phyloP scores from a whole-genome alignment of 2,113 vertebrate species.

The Vombatus ursinus region DNA sequence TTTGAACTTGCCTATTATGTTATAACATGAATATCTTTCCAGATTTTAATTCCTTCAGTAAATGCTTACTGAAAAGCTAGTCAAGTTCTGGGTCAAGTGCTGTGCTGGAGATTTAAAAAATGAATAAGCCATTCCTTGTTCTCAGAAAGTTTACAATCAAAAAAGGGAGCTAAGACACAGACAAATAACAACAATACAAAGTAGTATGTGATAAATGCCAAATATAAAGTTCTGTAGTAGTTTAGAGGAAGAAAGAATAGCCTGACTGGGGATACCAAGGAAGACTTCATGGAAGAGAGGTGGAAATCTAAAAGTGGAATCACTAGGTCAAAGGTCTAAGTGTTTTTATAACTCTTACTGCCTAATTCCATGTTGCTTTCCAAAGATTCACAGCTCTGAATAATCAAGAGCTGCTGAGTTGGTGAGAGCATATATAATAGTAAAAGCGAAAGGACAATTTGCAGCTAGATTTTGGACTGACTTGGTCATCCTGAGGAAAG shows the following conservation, averaged over 20 bases:
- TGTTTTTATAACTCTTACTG: neutral
- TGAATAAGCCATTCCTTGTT: neutral
- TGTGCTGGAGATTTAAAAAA: neutral
- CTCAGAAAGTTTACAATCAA: conserved; percentile 28
- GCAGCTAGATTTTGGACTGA: neutral
- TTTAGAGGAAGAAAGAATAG: neutral
- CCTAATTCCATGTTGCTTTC: neutral
- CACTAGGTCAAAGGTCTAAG: neutral
- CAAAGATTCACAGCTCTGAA: neutral
- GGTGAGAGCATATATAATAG: neutral
- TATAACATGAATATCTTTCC: neutral
- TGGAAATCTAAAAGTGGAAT: neutral
- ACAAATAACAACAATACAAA: neutral
- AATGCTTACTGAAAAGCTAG: neutral
- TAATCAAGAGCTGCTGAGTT: too few relatives aligned
- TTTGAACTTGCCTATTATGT: conserved; percentile 6
- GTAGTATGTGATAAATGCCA: neutral
- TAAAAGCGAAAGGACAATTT: neutral
- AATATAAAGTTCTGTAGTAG: conserved; percentile 25
- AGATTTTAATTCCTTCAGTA: conserved; percentile 23
- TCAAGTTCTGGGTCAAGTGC: neutral
- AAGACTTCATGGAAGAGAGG: neutral
- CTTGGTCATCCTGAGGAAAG: conserved; percentile 34
- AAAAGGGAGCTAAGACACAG: neutral
- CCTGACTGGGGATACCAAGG: neutral